Evolutionary conservation across 2,113 vertebrate species (phyloP), one percentile per base, ranked within the genome.

Genomic region (Galbula dea): DNA sequence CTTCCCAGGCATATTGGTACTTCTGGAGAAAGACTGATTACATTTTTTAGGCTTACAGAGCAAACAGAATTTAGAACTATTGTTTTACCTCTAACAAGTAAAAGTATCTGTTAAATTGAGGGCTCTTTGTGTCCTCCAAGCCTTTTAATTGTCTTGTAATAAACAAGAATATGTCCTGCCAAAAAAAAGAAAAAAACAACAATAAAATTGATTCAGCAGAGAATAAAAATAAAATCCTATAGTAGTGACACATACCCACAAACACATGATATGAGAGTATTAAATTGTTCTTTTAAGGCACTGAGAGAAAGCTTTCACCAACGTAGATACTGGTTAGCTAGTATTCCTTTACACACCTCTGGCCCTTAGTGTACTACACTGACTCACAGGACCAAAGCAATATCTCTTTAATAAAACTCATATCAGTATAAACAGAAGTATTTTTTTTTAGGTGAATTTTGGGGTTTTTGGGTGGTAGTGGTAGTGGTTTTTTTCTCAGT

Each of bases 91-190:
- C 99, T 98, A 99, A 97, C 94, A 99, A 98, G 98, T 99, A 99
- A 97, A 99, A 99, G 97, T 99, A 99, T 99, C 99, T 98, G 98
- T 99, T 99, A 98, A 99, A 99, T 86, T 99, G 99, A 36, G 99
- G 99, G 95, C 99, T 99, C 97, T 99, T 99, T 36, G 99, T 99
- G 97, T 99, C 99, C 94, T 99, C 99, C 95, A 99, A 97, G 88
- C 99, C 99, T 97, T 99, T 99, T 95, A 99, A 97, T 61, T 99
- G 99, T 97, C 99, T 98, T 96, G 99, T 99, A 98, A 99, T 99
- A 97, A 99, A 99, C 96, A 99, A 98, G 97, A 99, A 99, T 95
- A 99, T 99, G 96, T 99, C 99, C 99, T 99, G 97, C 88, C 95
- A 90, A 96, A 97, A 83, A 95, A n/a, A n/a, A n/a, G n/a, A n/a